Percentiles rank a stretch among this genome's conserved stretches.
Evolutionary conservation across 2,797 vertebrate species (phyloP).

Genomic region (Gymnodraco acuticeps): DNA sequence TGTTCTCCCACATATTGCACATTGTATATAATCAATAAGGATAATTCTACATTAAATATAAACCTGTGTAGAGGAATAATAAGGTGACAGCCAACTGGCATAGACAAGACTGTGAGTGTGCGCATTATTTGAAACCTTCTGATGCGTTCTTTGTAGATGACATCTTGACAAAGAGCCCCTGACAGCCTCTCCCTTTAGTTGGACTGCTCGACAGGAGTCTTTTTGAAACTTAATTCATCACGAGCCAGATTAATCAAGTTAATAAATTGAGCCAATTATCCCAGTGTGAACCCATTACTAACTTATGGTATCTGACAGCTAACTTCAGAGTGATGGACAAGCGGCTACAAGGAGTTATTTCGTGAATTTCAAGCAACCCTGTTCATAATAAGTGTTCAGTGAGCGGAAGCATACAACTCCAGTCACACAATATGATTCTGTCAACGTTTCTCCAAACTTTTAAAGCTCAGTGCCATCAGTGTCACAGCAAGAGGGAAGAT

Average conservation of each 20-base stretch:
- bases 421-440: background rate
- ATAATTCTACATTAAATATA: background rate
- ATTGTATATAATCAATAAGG: background rate
- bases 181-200: constrained; percentile 3
- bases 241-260: constrained; percentile 47
- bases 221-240: constrained; percentile 51
- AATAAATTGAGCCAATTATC: constrained; percentile 59
- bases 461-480: background rate
- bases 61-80: background rate
- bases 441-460: constrained; percentile 3
- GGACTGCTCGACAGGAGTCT: constrained; percentile 5
- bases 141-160: constrained; percentile 13
- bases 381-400: background rate
- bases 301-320: constrained; percentile 50
- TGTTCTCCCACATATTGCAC: background rate
- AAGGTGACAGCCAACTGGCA: background rate
- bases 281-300: constrained; percentile 37
- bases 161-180: constrained; percentile 23
- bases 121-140: background rate
- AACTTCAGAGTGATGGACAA: constrained; percentile 47
- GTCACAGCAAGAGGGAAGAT: background rate
- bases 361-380: constrained; percentile 20
- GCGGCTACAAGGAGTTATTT: constrained; percentile 9
- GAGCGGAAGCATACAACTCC: background rate
- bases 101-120: background rate